These are phyloP conservation scores for Seriola aureovittata DNA, from an alignment of 2,113 vertebrate genomes.

Conservation along the genomic window DNA sequence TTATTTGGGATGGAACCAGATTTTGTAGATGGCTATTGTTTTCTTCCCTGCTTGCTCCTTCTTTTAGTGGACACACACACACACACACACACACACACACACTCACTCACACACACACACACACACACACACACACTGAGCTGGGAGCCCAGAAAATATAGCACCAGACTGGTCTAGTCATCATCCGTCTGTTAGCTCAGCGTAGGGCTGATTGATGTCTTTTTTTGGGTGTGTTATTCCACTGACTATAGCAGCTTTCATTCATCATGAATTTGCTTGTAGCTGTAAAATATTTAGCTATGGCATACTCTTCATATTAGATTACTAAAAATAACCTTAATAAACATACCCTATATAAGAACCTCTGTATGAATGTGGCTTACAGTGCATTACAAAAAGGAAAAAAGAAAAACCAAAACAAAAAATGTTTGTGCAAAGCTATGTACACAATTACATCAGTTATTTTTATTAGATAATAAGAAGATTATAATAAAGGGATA, in stretches of 20 bases:
- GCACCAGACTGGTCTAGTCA: conserved; percentile 26
- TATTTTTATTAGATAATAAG: not conserved
- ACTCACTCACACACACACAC: too few relatives aligned
- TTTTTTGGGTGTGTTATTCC: conserved; percentile 2
- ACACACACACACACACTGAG: conserved; percentile 22
- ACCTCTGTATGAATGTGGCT: not conserved
- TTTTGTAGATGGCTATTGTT: conserved; percentile 42
- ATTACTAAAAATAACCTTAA: not conserved
- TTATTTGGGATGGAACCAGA: conserved; percentile 26
- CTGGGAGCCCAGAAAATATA: conserved; percentile 7
- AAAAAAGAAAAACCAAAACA: not conserved
- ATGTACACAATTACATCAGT: not conserved
- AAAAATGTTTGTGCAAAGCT: not conserved
- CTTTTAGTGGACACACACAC: conserved; percentile 5
- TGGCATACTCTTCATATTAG: not conserved
- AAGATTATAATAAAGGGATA: not conserved
- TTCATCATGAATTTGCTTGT: not conserved
- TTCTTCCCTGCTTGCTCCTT: conserved; percentile 30
- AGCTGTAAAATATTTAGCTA: conserved; percentile 7
- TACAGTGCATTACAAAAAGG: not conserved
- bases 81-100: conserved; percentile 14
- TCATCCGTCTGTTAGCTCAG: conserved; percentile 19
- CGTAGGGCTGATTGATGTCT: conserved; percentile 15
- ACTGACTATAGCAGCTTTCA: not conserved
- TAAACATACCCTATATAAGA: not conserved